Conservation (phyloP, 2,113 vertebrate genomes). For the Albula goreensis region DNA sequence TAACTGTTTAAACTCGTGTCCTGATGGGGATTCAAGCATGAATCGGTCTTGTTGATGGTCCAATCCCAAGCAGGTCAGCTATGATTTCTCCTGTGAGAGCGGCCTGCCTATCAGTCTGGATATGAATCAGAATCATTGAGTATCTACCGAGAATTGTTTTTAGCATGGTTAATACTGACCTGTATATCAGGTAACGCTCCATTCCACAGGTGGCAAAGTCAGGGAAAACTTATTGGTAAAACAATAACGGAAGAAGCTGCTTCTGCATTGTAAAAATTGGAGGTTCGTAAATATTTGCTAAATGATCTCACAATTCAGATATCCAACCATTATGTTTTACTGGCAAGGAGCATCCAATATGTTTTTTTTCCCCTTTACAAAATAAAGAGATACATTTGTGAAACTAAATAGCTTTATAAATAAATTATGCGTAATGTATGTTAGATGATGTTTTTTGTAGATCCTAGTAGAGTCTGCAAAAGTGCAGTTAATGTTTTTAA, state of each 20-base stretch:
- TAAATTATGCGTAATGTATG: neutral
- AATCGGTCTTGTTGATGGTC: neutral
- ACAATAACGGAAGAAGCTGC: neutral
- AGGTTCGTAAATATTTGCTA: neutral
- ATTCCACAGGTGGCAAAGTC: neutral
- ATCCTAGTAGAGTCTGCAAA: neutral
- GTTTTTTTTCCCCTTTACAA: neutral
- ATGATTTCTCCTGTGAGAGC: neutral
- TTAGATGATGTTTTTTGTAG: neutral
- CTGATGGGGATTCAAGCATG: neutral
- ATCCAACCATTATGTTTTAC: neutral
- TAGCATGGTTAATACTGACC: neutral
- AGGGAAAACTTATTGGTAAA: neutral
- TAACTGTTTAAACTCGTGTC: neutral
- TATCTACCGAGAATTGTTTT: neutral
- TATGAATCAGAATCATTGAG: neutral
- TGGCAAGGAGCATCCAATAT: too few species aligned
- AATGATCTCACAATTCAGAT: neutral
- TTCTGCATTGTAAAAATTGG: neutral
- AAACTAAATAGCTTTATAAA: neutral
- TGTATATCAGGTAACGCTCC: neutral
- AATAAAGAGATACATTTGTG: neutral
- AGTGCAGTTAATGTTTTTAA: neutral
- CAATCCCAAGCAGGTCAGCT: neutral
- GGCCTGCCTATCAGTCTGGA: neutral